Conservation (phyloP, 2,113 vertebrate species). For the Phoenicopterus ruber region DNA sequence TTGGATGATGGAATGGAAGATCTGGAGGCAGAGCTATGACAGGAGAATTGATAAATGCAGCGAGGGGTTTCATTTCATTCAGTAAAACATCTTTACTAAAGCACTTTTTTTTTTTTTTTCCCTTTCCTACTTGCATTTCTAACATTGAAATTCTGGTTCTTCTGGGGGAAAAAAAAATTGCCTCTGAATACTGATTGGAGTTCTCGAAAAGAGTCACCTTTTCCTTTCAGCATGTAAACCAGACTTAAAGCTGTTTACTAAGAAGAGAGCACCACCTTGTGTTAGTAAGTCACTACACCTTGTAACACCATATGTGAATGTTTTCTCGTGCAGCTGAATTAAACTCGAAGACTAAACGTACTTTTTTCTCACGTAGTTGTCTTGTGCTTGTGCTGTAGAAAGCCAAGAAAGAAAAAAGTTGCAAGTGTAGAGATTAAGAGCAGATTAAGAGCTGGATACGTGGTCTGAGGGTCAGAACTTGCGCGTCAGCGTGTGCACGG, state of each 20-base stretch:
- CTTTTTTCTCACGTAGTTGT: accelerated
- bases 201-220: neutral
- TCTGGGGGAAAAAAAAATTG: neutral
- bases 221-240: neutral
- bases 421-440: neutral
- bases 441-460: neutral
- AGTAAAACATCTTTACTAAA: neutral
- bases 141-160: neutral
- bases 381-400: neutral
- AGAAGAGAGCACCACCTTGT: conserved; percentile 80
- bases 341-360: neutral
- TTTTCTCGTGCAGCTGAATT: neutral
- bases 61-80: neutral
- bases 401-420: neutral
- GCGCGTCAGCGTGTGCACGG: accelerated
- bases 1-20: neutral
- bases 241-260: conserved; percentile 41
- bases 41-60: neutral
- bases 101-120: no score
- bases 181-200: neutral
- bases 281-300: conserved; percentile 49
- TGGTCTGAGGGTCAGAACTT: neutral
- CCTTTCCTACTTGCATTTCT: neutral
- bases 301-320: neutral
- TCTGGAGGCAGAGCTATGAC: neutral